Conservation (phyloP, 2,888 invertebrate species). For the Volucella inanis region DNA sequence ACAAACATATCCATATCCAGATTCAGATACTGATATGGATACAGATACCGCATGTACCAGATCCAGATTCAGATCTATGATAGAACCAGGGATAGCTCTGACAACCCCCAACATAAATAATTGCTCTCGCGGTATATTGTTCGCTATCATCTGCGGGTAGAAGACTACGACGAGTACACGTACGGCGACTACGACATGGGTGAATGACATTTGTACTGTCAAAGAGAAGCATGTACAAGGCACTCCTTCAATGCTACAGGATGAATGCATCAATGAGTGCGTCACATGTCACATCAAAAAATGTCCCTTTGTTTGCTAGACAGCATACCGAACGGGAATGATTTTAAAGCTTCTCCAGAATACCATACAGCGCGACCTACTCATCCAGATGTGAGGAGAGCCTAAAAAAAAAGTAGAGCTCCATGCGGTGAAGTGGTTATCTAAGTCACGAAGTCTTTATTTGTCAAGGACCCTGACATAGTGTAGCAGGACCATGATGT, state of each 20-base stretch:
- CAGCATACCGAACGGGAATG: not conserved
- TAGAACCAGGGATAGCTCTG: conserved; percentile 18
- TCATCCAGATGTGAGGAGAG: conserved; percentile 19
- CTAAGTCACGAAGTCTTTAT: conserved; percentile 9
- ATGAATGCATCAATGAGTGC: conserved; percentile 27
- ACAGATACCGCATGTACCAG: not conserved
- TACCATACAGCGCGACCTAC: conserved; percentile 31
- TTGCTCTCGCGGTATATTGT: not conserved
- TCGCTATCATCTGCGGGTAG: not conserved
- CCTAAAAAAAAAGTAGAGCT: not conserved
- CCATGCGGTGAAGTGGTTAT: not conserved
- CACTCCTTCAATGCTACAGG: no score
- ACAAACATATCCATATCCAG: not conserved
- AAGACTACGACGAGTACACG: not conserved
- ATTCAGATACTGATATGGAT: not conserved
- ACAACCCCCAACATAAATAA: not conserved
- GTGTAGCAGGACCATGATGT: conserved; percentile 24
- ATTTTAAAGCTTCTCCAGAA: not conserved
- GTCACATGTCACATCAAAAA: conserved; percentile 1
- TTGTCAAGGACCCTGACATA: conserved; percentile 46
- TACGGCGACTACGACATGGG: not conserved
- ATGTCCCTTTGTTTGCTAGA: conserved; percentile 28
- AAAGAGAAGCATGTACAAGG: not conserved
- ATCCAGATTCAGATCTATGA: not conserved
- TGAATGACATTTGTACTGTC: not conserved